Evolutionary conservation across 2,797 vertebrate genomes (phyloP).

Genomic region (Gila robusta): DNA sequence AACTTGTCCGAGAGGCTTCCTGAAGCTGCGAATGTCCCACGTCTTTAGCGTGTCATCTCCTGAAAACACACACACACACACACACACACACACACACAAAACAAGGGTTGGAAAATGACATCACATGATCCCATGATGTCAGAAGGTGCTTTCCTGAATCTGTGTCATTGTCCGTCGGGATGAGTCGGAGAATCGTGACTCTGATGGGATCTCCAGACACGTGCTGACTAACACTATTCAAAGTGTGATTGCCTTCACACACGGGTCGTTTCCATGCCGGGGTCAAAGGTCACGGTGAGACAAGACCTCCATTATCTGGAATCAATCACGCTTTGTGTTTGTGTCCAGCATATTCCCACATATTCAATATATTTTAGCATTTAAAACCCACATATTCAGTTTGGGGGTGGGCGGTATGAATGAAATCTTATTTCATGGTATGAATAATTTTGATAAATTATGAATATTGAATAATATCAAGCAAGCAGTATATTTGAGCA

Average conservation of each 20-base stretch:
- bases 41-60: constrained; percentile 96
- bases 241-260: neutral
- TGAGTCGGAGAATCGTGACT: constrained; percentile 15
- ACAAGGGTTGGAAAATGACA: neutral
- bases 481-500: neutral
- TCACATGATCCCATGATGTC: constrained; percentile 19
- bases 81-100: neutral
- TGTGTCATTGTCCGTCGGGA: neutral
- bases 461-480: neutral
- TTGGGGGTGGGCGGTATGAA: neutral
- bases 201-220: constrained; percentile 44
- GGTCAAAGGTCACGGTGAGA: constrained; percentile 54
- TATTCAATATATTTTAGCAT: constrained; percentile 10
- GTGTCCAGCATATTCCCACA: neutral
- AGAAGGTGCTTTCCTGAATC: constrained; percentile 38
- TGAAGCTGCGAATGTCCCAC: constrained; percentile 97
- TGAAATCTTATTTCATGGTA: neutral
- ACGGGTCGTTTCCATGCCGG: neutral
- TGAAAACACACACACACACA: constrained; percentile 66
- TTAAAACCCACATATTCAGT: constrained; percentile 39
- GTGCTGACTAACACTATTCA: constrained; percentile 48
- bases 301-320: constrained; percentile 22
- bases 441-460: neutral
- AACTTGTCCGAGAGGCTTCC: constrained; percentile 87
- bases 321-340: constrained; percentile 53